Evolutionary conservation across 2,113 vertebrate species (phyloP), one percentile per base, ranked within the genome.

Genomic region (Calyptomena viridis): DNA sequence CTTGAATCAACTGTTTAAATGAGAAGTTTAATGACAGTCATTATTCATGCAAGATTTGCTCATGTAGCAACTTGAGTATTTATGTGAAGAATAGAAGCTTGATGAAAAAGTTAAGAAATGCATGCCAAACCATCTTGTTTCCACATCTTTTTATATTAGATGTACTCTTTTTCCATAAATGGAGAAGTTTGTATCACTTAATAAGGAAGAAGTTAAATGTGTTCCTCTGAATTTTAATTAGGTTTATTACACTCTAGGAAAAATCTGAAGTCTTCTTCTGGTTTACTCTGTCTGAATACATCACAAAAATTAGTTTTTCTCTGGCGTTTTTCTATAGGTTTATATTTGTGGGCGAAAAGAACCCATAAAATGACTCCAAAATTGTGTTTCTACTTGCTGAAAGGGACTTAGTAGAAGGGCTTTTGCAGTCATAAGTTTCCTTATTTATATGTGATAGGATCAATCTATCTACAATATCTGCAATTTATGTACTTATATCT

Each of bases 91-190:
- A 96, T 96, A 95, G 90, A 74, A 86, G 90, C 92, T 90, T 97
- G 94, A 96, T 97, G 94, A 96, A 95, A 90, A 47, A 92, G 56
- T 95, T 93, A 89, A 96, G 92, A 96, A 96, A 92, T 90, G 83
- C 80, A 75, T 72, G 24, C 85, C 85, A 95, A 95, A 84, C 68
- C 40, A 69, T 95, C 87, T 91, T 71, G 82, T 94, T 95, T 94
- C 64, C 52, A 63, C 52, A 14, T 88, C 88, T 93, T 72, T 87
- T 84, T 87, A 40, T 58, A 72, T 75, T 77, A 87, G 72, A 93
- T 74, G 37, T 85, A 66, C 23, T 63, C 44, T 78, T 93, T 62
- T 92, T 74, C 94, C 79, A 87, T 96, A 94, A 90, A 94, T 88
- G 93, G 88, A 75, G 40, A 90, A 44, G 73, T 80, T 91, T 93